Conservation (phyloP, 2,113 vertebrate species). For the Aspiorhynchus laticeps region DNA sequence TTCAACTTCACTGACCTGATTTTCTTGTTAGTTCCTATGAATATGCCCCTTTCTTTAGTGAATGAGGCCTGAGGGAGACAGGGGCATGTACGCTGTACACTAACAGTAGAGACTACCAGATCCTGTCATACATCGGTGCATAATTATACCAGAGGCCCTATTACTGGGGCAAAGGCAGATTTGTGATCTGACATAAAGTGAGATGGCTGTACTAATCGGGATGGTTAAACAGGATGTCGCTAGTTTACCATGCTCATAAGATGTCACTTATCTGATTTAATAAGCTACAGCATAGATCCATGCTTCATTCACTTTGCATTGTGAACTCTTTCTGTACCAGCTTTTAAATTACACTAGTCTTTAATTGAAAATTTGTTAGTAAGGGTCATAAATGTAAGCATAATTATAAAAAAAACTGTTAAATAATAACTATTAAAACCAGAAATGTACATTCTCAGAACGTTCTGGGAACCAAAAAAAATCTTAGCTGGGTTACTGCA, state of each 20-base stretch:
- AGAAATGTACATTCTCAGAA: background rate
- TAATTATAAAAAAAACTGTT: background rate
- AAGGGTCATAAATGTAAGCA: background rate
- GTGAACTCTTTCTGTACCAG: background rate
- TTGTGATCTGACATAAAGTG: conserved; percentile 6
- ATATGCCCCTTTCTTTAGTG: background rate
- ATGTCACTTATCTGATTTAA: conserved; percentile 62
- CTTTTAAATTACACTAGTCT: background rate
- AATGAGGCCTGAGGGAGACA: background rate
- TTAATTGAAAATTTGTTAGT: background rate
- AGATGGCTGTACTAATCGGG: conserved; percentile 20
- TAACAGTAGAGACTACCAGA: conserved; percentile 21
- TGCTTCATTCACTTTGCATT: background rate
- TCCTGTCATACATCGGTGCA: conserved; percentile 39
- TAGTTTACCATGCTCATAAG: conserved; percentile 24
- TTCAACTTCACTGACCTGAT: background rate
- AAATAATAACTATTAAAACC: too few relatives aligned
- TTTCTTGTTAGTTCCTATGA: background rate
- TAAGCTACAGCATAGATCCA: background rate
- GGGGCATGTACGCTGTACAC: background rate
- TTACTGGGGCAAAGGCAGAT: conserved; percentile 32
- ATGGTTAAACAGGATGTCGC: conserved; percentile 10
- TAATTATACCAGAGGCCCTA: conserved; percentile 35
- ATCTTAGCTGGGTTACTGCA: too few relatives aligned
- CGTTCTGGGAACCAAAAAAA: background rate